Conservation (phyloP, 2,888 invertebrate genomes). For the Eristalinus sepulchralis region DNA sequence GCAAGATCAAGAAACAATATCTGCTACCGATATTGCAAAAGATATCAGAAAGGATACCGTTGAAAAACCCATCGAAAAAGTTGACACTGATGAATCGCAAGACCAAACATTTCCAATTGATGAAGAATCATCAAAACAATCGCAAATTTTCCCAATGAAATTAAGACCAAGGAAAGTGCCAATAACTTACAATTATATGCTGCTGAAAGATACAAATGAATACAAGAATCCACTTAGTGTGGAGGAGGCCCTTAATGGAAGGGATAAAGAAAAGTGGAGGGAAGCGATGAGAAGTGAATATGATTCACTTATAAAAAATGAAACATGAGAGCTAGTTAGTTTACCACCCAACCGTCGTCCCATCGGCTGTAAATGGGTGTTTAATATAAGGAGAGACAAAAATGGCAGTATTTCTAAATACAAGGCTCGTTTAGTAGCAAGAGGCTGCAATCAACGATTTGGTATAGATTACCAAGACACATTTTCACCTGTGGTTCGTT, state of each 20-base stretch:
- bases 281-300: slow-evolving; percentile 72
- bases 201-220: neutral
- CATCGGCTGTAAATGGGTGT: slow-evolving; percentile 32
- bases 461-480: slow-evolving; percentile 29
- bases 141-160: neutral
- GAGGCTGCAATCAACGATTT: slow-evolving; percentile 29
- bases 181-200: neutral
- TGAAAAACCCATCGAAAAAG: neutral
- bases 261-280: slow-evolving; percentile 31
- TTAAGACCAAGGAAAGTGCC: neutral
- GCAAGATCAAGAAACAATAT: neutral
- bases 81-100: neutral
- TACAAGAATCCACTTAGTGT: neutral
- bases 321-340: slow-evolving; percentile 62
- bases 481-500: slow-evolving; percentile 29
- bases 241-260: slow-evolving; percentile 4
- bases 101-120: neutral
- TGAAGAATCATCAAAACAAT: neutral
- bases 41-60: neutral
- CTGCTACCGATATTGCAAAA: neutral
- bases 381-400: slow-evolving; percentile 18
- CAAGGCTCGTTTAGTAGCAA: slow-evolving; percentile 30
- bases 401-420: slow-evolving; percentile 7
- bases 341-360: slow-evolving; percentile 19
- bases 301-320: slow-evolving; percentile 64